Evolutionary conservation across 2,797 vertebrate species (phyloP).

Genomic region (Spinibarbus caldwelli): DNA sequence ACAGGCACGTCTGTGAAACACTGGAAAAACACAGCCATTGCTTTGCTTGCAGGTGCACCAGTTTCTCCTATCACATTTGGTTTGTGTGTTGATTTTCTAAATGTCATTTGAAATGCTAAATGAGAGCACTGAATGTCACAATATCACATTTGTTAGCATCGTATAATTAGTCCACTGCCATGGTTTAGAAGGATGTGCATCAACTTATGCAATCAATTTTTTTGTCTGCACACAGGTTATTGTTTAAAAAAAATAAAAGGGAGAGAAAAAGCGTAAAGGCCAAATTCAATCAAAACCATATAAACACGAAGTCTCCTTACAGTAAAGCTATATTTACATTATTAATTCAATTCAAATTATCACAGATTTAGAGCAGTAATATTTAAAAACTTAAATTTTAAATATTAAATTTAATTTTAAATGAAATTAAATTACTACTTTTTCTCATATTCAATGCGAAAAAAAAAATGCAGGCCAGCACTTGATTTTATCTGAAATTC

Average conservation of each 20-base stretch:
- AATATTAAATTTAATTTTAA: too few species aligned
- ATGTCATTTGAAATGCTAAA: conserved; percentile 24
- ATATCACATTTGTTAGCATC: conserved; percentile 13
- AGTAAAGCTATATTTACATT: neutral
- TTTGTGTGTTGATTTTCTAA: conserved; percentile 17
- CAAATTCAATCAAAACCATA: conserved; percentile 6
- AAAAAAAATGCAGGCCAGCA: neutral
- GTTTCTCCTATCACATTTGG: conserved; percentile 16
- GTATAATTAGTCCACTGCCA: conserved; percentile 34
- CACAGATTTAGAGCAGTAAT: neutral
- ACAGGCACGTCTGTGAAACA: conserved; percentile 48
- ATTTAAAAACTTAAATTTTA: too few species aligned
- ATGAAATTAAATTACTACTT: neutral
- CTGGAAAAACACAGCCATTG: conserved; percentile 27
- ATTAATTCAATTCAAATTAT: neutral
- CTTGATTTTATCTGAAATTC: too few species aligned
- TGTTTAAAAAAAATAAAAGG: neutral
- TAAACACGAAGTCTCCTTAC: neutral
- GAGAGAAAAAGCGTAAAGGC: neutral
- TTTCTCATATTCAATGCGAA: neutral
- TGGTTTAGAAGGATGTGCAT: conserved; percentile 31
- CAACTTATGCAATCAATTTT: conserved; percentile 10
- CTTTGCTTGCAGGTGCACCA: conserved; percentile 35
- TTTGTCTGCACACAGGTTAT: neutral
- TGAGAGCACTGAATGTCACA: conserved; percentile 51